Conservation (phyloP, 1,140 invertebrate genomes). For the Ips typographus region DNA sequence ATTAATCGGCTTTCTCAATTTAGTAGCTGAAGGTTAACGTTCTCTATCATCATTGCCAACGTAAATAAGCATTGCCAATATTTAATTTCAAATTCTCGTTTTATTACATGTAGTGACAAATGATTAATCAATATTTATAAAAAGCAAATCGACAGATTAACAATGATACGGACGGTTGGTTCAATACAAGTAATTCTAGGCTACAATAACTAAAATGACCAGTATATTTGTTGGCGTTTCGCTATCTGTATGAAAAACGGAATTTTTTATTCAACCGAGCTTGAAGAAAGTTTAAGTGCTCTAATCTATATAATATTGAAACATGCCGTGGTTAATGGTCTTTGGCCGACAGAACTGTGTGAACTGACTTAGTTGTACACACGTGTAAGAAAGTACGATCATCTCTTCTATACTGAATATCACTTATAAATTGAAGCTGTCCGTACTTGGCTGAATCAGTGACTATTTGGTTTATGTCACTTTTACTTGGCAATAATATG, state of each 20-base stretch:
- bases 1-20: not conserved
- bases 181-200: not conserved
- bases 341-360: not conserved
- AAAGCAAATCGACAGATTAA: not conserved
- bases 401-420: too few relatives aligned
- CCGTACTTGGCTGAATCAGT: too few relatives aligned
- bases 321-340: conserved; percentile 4
- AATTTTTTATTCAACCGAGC: not conserved
- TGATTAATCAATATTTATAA: too few relatives aligned
- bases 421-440: too few relatives aligned
- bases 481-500: too few relatives aligned
- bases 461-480: too few relatives aligned
- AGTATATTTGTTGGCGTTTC: not conserved
- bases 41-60: conserved; percentile 1
- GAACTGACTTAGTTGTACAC: too few relatives aligned
- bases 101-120: too few relatives aligned
- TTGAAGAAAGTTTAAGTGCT: not conserved
- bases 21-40: conserved; percentile 5
- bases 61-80: not conserved
- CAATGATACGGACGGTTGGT: not conserved
- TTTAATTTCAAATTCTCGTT: too few relatives aligned
- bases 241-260: not conserved
- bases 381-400: too few relatives aligned
- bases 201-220: not conserved
- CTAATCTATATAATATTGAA: conserved; percentile 2